Evolutionary conservation across 2,113 vertebrate species (phyloP), one percentile per base, ranked within the genome.

Genomic region (Paraplagusia blochii): DNA sequence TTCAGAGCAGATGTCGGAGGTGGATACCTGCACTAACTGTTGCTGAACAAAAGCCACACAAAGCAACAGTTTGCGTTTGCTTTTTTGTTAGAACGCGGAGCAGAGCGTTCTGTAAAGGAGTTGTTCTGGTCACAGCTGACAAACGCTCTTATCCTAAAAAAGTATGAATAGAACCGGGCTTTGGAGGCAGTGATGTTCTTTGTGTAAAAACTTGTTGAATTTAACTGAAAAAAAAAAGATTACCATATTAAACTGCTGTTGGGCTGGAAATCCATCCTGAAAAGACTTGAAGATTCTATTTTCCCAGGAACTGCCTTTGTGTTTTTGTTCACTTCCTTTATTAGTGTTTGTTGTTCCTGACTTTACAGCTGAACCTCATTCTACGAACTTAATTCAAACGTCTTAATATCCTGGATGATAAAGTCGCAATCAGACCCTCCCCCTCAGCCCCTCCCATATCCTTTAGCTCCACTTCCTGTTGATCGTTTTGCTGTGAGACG

Each of bases 341-440:
- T 29, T 12, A 19, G 13, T 39, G n/a, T 58, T 62, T 59, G 49
- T 39, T 64, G 56, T 51, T 52, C 22, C 51, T 64, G 53, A 57
- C 54, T 83, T 81, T 67, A 72, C 67, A 53, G 49, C 53, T 11
- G 14, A 58, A 55, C 49, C 36, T 66, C 63, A 77, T 77, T 58
- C 58, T 54, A 43, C 57, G 33, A 44, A 50, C 47, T 55, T 74
- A 69, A 82, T 76, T 84, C 63, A 68, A 82, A 67, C 69, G 70
- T 74, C 74, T 75, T 78, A 68, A 77, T 81, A 77, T 77, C 66
- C 64, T 34, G 63, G 29, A 39, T 70, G 71, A 81, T 72, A 80
- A 78, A 79, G 48, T 51, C 69, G 34, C 58, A 35, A 29, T 70
- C 58, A 81, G 72, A 63, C 18, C 44, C 3, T 6, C 22, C 22